Conservation (phyloP, 2,113 vertebrate species). For the Festucalex cinctus region DNA sequence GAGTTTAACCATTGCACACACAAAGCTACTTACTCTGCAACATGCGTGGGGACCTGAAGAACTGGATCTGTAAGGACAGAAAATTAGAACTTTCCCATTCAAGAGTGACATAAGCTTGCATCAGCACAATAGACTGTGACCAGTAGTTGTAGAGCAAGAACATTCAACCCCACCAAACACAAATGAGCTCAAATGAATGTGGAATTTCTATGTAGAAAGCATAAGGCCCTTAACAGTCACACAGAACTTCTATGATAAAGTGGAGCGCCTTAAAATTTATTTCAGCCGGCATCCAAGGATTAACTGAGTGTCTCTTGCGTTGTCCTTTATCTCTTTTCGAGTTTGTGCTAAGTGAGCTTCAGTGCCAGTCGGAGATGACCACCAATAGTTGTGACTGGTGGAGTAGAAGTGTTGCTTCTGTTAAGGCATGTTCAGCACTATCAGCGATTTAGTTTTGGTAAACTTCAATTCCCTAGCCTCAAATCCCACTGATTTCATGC, state of each 20-base stretch:
- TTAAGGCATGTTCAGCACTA: not conserved
- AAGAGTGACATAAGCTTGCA: slow-evolving; percentile 39
- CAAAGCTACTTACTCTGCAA: slow-evolving; percentile 87
- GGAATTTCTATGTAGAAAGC: not conserved
- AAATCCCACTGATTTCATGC: not conserved
- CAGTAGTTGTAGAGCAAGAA: slow-evolving; percentile 23
- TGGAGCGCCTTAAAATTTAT: not conserved
- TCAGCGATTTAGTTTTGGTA: not conserved
- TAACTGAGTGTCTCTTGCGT: not conserved
- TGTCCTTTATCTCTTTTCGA: not conserved
- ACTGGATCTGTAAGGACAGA: slow-evolving; percentile 86
- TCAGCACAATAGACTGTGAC: slow-evolving; percentile 5
- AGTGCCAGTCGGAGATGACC: not conserved
- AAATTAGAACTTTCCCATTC: slow-evolving; percentile 12
- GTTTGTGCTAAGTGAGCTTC: not conserved
- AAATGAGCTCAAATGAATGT: slow-evolving; percentile 23
- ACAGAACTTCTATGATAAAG: not conserved
- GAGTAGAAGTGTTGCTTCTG: not conserved
- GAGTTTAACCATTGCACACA: not conserved
- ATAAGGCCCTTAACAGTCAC: not conserved
- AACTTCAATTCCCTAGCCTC: not conserved
- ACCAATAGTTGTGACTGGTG: not conserved
- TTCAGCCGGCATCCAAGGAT: no score
- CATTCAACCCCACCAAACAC: not conserved
- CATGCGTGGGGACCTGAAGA: slow-evolving; percentile 92